These are phyloP conservation scores for Cepphus grylle DNA, from an alignment of 2,113 vertebrate genomes.

Conservation along the genomic window DNA sequence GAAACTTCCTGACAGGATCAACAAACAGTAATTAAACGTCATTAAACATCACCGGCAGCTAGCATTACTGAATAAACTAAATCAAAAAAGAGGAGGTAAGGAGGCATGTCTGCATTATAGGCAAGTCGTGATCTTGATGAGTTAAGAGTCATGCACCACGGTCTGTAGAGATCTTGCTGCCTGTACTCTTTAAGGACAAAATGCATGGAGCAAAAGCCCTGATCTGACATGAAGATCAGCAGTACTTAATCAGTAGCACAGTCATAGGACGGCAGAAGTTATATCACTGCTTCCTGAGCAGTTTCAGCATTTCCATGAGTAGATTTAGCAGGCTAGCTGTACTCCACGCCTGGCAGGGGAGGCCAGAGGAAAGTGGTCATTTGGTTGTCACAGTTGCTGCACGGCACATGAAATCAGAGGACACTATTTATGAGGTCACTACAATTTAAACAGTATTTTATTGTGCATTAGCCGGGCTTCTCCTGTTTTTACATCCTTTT, in stretches of 20 bases:
- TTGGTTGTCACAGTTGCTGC: neutral
- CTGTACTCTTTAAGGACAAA: neutral
- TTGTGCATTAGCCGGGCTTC: neutral
- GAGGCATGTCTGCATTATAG: neutral
- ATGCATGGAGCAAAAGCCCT: neutral
- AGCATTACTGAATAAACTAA: neutral
- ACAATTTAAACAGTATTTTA: neutral
- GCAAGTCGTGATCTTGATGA: neutral
- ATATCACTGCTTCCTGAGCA: neutral
- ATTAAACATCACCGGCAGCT: neutral
- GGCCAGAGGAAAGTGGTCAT: neutral
- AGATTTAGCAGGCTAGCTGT: neutral
- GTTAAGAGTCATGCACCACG: neutral
- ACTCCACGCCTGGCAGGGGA: neutral
- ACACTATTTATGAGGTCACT: neutral
- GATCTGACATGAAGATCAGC: neutral
- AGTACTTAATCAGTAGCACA: neutral
- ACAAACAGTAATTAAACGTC: constrained; percentile 4
- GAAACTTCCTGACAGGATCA: constrained; percentile 10
- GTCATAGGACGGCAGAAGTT: neutral
- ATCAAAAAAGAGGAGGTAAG: neutral
- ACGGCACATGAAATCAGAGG: neutral
- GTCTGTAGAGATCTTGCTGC: neutral
- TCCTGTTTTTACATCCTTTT: neutral
- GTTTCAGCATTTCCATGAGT: neutral